A percentile compares a stretch with the other conserved stretches of the same genome.
Evolutionary conservation across 2,113 vertebrate genomes (phyloP).

Genomic region (Microcebus griseorufus): DNA sequence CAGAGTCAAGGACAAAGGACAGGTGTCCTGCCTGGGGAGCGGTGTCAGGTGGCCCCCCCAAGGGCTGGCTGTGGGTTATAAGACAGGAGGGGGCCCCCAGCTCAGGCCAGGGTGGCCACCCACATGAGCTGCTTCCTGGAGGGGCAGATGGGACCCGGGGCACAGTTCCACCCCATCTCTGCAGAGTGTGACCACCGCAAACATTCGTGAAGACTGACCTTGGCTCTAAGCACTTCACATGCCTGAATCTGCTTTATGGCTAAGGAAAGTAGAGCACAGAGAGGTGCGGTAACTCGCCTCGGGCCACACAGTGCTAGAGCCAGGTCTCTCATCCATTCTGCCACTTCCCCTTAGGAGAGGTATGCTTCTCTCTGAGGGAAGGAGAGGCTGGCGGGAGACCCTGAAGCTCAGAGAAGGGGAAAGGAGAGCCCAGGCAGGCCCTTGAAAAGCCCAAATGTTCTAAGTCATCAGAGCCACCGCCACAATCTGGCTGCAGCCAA

Average conservation of each 20-base stretch:
- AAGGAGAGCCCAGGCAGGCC: no score
- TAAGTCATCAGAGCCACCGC: background rate
- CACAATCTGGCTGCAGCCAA: background rate
- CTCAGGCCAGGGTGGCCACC: background rate
- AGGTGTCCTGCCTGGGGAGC: background rate
- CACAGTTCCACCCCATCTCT: background rate
- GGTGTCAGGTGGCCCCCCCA: background rate
- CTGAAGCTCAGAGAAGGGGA: background rate
- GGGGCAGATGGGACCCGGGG: background rate
- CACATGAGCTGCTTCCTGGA: background rate
- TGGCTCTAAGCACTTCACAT: background rate
- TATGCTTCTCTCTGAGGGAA: background rate
- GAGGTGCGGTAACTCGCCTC: background rate
- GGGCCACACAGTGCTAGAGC: background rate
- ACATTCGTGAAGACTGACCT: background rate
- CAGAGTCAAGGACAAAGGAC: background rate
- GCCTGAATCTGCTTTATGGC: background rate
- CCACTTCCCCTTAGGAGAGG: background rate
- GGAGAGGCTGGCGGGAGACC: background rate
- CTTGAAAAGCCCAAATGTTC: background rate
- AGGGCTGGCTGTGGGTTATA: no score
- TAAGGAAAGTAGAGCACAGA: background rate
- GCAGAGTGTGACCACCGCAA: background rate
- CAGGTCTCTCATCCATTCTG: background rate
- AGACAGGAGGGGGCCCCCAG: no score